These are phyloP conservation scores for Clarias magur DNA, from an alignment of 2,113 vertebrate species.

Conservation along the genomic window DNA sequence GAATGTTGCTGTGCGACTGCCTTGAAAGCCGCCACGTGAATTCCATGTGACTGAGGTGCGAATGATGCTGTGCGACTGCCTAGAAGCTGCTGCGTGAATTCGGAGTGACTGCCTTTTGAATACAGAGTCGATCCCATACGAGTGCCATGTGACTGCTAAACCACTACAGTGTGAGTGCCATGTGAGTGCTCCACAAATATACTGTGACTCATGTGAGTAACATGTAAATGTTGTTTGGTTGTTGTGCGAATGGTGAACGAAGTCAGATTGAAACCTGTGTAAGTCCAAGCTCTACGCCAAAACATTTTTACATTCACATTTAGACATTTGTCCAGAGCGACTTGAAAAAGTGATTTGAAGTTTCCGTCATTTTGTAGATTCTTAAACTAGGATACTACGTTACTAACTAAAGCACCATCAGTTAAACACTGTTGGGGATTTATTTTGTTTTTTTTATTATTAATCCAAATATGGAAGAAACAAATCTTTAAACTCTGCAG, in stretches of 20 bases:
- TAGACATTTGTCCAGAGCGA: too few species aligned
- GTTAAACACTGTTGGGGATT: too few species aligned
- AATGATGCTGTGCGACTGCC: not conserved
- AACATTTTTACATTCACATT: not conserved
- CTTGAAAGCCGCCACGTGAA: not conserved
- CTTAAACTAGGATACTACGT: too few species aligned
- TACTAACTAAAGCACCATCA: too few species aligned
- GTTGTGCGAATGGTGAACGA: not conserved
- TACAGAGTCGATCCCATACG: not conserved
- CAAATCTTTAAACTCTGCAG: too few species aligned
- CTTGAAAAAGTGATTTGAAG: too few species aligned
- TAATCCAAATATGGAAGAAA: too few species aligned
- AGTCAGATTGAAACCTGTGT: not conserved
- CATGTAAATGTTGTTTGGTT: not conserved
- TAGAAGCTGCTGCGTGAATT: not conserved
- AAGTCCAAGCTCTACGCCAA: not conserved
- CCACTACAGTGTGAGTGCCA: not conserved
- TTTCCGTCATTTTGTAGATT: too few species aligned
- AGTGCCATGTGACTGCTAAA: not conserved
- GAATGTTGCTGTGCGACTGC: too few species aligned
- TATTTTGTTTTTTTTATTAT: too few species aligned
- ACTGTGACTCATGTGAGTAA: not conserved
- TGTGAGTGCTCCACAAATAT: not conserved
- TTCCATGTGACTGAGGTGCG: not conserved
- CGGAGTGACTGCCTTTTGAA: not conserved